These are phyloP conservation scores for Otis tarda DNA, from an alignment of 2,113 vertebrate genomes.

Conservation along the genomic window DNA sequence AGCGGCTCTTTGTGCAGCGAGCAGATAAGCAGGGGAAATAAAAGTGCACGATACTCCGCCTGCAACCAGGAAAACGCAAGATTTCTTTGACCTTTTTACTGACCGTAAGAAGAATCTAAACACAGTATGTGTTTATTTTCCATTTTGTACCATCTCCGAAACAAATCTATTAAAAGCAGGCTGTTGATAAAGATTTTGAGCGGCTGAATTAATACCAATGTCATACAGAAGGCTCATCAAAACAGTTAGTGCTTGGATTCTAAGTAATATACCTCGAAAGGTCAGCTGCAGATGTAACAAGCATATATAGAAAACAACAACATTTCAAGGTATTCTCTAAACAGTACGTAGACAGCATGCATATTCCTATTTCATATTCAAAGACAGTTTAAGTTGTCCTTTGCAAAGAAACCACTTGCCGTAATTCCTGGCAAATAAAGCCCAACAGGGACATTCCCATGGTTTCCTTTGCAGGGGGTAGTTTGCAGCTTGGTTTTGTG, in stretches of 20 bases:
- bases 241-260: not conserved
- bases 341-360: not conserved
- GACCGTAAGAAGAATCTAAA: not conserved
- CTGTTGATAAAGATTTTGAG: not conserved
- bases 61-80: not conserved
- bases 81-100: not conserved
- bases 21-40: not conserved
- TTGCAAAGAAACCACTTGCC: not conserved
- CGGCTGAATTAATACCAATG: not conserved
- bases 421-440: not conserved
- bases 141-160: not conserved
- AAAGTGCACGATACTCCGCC: not conserved
- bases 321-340: not conserved
- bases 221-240: not conserved
- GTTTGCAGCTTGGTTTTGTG: not conserved
- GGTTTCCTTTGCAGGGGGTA: not conserved
- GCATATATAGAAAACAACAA: not conserved
- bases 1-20: not conserved
- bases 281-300: not conserved
- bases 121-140: not conserved
- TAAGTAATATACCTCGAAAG: not conserved
- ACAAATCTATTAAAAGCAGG: not conserved
- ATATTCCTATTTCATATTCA: not conserved
- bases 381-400: not conserved
- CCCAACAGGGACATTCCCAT: not conserved